A percentile compares a stretch with the other conserved stretches of the same genome.
Evolutionary conservation across 2,113 vertebrate species (phyloP).

Genomic region (Micromys minutus): DNA sequence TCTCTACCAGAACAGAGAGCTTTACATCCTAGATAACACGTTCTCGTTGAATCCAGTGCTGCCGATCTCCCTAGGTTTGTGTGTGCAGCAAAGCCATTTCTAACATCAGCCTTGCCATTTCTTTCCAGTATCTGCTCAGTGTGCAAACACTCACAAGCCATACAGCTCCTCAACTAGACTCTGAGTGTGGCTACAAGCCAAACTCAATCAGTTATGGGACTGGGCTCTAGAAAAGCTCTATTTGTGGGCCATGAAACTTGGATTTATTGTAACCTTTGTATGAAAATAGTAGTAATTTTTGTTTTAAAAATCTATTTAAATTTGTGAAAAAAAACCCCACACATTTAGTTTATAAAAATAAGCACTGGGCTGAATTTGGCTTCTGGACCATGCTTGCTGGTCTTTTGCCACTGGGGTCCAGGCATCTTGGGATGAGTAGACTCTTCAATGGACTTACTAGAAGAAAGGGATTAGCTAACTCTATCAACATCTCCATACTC

Average conservation of each 20-base stretch:
- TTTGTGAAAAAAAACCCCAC: background rate
- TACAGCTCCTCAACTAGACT: background rate
- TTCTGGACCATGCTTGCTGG: background rate
- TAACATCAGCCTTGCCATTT: background rate
- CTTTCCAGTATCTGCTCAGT: background rate
- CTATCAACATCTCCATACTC: constrained; percentile 86
- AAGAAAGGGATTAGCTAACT: constrained; percentile 82
- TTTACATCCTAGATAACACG: background rate
- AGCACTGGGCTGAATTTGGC: background rate
- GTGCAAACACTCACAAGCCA: background rate
- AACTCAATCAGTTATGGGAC: background rate
- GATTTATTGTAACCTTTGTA: constrained; percentile 38
- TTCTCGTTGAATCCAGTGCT: background rate
- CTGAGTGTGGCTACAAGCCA: background rate
- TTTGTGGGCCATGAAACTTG: constrained; percentile 22
- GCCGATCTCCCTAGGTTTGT: constrained; percentile 20
- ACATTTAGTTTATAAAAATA: background rate
- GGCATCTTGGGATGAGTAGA: constrained; percentile 65
- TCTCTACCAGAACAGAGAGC: background rate
- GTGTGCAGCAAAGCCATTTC: background rate
- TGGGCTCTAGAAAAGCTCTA: constrained; percentile 10
- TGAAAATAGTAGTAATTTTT: constrained; percentile 1
- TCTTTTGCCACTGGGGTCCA: background rate
- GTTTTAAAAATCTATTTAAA: constrained; percentile 31
- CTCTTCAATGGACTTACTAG: constrained; percentile 78